Base-by-base conservation (phyloP, 2,113 vertebrate species). In the Tyrannus savana region DNA sequence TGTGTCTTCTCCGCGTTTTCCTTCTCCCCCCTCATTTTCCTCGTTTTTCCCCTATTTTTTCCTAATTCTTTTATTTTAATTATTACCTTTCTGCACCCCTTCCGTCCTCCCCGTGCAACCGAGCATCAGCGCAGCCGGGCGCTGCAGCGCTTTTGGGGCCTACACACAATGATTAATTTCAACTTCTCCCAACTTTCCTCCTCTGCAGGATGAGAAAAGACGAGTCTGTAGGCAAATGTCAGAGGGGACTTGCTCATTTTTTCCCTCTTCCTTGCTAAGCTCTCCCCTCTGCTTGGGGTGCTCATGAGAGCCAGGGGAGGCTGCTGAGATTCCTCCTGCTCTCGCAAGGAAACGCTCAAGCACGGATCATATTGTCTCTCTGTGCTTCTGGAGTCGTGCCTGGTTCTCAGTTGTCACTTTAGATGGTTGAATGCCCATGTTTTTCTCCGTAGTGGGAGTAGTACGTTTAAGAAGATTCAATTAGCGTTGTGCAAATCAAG, bases 391-490 rank as follows among this genome's bases (percentile, higher is more conserved):
- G 93, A 95, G 76, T 66, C 84, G 44, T 60, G 75, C 91, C 67
- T 88, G 93, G 31, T 82, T 80, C 92, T 97, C 95, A 84, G 81
- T 93, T 95, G 93, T 90, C 90, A 83, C 87, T 91, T 87, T 22
- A 76, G 58, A 30, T 73, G 69, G 42, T 60, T 81, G 94, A 84
- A 55, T 66, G 53, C 81, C 60, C 89, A 77, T 71, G 64, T 79
- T 91, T 84, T 75, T 23, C 62, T n/a, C 64, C 79, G 73, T 76
- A 53, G 75, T n/a, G 64, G 94, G 96, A 96, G 63, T 72, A 64
- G 94, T 71, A 77, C 35, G 87, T 82, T 92, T 84, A 41, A 60
- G 41, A 60, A 92, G 94, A 93, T 77, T 92, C 95, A 81, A 83
- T 94, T 91, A 94, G 81, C 27, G 93, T 53, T n/a, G 86, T 74